Evolutionary conservation across 1,140 invertebrate species (phyloP).

Genomic region (Trinorchestia longiramus): DNA sequence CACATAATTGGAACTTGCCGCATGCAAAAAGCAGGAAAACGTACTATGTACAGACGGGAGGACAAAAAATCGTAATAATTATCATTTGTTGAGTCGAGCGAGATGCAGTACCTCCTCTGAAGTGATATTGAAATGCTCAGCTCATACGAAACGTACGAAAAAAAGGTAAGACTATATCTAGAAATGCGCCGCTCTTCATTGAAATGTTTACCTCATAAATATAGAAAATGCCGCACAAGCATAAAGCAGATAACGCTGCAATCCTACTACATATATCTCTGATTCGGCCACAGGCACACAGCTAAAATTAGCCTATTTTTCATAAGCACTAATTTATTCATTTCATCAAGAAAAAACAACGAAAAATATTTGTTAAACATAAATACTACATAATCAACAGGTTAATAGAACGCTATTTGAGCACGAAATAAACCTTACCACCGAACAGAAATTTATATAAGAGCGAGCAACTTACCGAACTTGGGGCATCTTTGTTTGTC

Average conservation of each 20-base stretch:
- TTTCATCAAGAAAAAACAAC: no score
- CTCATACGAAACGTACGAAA: neutral
- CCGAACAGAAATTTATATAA: neutral
- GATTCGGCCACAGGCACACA: no score
- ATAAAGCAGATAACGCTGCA: no score
- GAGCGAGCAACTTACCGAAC: constrained; percentile 11
- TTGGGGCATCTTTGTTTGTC: constrained; percentile 16
- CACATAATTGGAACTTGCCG: no score
- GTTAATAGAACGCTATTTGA: neutral
- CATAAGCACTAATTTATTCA: no score
- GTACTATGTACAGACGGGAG: no score
- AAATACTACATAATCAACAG: no score
- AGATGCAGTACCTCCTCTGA: neutral
- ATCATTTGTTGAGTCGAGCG: neutral
- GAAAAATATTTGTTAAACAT: no score
- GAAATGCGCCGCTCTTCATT: neutral
- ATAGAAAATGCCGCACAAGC: neutral
- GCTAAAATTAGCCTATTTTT: no score
- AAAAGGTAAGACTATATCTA: neutral
- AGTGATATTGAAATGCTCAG: neutral
- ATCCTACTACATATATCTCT: no score
- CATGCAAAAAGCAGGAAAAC: no score
- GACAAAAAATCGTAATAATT: neutral
- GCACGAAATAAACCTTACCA: neutral
- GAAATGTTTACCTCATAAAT: neutral